Evolutionary conservation across 1,140 invertebrate genomes (phyloP).

Genomic region (Plutomurus gul): DNA sequence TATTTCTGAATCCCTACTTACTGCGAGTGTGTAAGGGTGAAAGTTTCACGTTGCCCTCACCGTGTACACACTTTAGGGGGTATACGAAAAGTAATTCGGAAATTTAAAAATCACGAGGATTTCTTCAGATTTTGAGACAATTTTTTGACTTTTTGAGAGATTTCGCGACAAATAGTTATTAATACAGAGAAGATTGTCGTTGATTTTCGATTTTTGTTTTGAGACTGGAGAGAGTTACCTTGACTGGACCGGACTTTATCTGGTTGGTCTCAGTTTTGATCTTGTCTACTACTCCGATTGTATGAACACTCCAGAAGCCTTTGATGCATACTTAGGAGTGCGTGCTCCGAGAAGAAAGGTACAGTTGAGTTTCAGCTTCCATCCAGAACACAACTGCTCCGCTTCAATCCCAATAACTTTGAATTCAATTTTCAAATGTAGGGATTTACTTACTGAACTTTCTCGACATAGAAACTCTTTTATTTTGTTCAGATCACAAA

Average conservation of each 20-base stretch:
- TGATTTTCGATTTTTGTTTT: too few species aligned
- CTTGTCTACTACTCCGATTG: slow-evolving; percentile 7
- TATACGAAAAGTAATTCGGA: too few species aligned
- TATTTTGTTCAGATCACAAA: too few species aligned
- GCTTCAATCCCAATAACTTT: too few species aligned
- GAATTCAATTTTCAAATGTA: too few species aligned
- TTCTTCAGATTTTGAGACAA: too few species aligned
- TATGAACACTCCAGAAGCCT: background rate
- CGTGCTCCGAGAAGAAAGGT: slow-evolving; percentile 9
- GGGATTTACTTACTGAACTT: too few species aligned
- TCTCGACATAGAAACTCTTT: too few species aligned
- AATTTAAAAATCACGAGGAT: too few species aligned
- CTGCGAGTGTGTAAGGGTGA: slow-evolving; percentile 9
- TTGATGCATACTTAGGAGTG: background rate
- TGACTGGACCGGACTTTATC: background rate
- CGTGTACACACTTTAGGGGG: background rate
- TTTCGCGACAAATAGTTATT: background rate
- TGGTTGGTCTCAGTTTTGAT: background rate
- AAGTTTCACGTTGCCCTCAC: slow-evolving; percentile 27
- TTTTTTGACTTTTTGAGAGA: background rate
- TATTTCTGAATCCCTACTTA: background rate
- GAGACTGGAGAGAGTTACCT: background rate
- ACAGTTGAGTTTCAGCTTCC: slow-evolving; percentile 9
- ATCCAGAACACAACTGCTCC: slow-evolving; percentile 4
- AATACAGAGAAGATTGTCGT: too few species aligned